Evolutionary conservation across 2,888 invertebrate genomes (phyloP), one percentile per base, ranked within the genome.

Genomic region (Mylabris sibirica): DNA sequence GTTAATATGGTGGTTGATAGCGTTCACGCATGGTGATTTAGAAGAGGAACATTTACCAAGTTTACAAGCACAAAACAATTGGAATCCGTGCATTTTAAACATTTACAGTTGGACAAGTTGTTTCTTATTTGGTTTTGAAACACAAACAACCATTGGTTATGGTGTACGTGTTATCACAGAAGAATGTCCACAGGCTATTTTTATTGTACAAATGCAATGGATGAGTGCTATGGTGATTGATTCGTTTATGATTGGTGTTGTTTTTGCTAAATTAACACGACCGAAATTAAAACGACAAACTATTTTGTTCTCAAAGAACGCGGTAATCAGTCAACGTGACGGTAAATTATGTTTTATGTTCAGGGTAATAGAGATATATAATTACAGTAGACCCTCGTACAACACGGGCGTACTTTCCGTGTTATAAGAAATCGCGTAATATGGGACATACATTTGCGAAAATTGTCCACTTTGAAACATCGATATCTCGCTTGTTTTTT

Each of bases 211-310:
- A 81, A 87, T 96, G 68, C 98, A 98, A 85, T 96, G 96, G 73
- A 95, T 97, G 26, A 75, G 77, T 8, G 80, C 78, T 0, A 76
- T 79, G 60, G 74, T 79, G 24, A 79, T 79, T 71, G 75, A 79
- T 71, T 91, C 91, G 0, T 90, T 92, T 77, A 90, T 91, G 90
- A 89, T 93, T 4, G 93, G 93, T 9, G 92, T 93, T 63, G 89
- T 97, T 0, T 97, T 98, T 82, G 96, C 97, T 0, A 98, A 98
- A 85, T 90, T 98, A 86, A 95, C 96, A 0, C 88, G 97, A 63
- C 96, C 98, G 0, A 95, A 96, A 84, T 93, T 94, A 73, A 88
- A 97, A 67, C 93, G 96, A 0, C 94, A 96, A 84, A 98, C 98
- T 0, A 87, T 98, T 64, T 87, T 97, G 69, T 98, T 97, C 84